Base-by-base conservation (phyloP, 23 tunicate species). In the Diplosoma virens region DNA sequence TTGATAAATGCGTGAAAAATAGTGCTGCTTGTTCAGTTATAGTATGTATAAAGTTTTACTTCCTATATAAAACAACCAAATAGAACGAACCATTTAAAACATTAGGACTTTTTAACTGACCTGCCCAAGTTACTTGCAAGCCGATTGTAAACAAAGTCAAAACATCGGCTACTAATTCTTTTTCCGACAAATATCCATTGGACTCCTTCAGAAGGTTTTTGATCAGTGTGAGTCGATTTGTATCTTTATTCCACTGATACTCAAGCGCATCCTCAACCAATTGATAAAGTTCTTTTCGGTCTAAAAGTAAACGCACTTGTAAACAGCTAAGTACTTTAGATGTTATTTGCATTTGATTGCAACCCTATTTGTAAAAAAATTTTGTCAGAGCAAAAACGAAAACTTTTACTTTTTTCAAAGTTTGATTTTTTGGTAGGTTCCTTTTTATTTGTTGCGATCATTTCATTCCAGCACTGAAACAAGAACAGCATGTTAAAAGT, bases 71-170 rank as follows among this genome's bases (percentile, higher is more conserved):
- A n/a, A n/a, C n/a, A n/a, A n/a, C n/a, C n/a, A n/a, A n/a, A n/a
- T n/a, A n/a, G n/a, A n/a, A n/a, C n/a, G n/a, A n/a, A n/a, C n/a
- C n/a, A n/a, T n/a, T n/a, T n/a, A n/a, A n/a, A n/a, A n/a, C n/a
- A n/a, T n/a, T 6, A 23, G n/a, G 24, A 17, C 21, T n/a, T n/a
- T 58, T 6, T n/a, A 33, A 68, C 55, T 14, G 3, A 47, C 59
- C 61, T 47, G 69, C 82, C 21, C 63, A 47, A 0, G 96, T 82
- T 7, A 82, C 79, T 34, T 77, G 87, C 67, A 89, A 47, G 30
- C 96, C 96, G 32, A 89, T 79, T 0, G 96, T 77, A 22, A 89
- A 80, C 54, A 63, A 58, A 1, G 96, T 76, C 1, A 82, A 58
- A 7, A 73, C 88, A 64, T 89, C 96, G 28, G 75, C 28, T 2